Evolutionary conservation across 2,888 invertebrate species (phyloP).

Genomic region (Maniola hyperantus): DNA sequence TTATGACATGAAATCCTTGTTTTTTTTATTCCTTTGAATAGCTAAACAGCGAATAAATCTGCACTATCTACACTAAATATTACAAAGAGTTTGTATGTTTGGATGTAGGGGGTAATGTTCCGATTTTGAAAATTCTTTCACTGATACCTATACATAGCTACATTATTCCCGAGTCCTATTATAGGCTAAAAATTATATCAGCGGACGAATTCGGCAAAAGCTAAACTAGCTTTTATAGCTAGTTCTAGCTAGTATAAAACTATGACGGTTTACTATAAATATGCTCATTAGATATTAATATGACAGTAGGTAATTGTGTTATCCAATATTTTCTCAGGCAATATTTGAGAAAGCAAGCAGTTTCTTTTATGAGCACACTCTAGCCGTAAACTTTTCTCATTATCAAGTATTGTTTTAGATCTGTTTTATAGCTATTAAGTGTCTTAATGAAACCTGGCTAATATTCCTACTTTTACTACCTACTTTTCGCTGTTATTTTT

Average conservation of each 20-base stretch:
- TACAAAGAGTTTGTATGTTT: no score
- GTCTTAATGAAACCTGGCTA: slow-evolving; percentile 9
- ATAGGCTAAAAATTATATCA: no score
- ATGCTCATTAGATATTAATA: not conserved
- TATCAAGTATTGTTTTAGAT: slow-evolving; percentile 10
- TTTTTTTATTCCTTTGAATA: not conserved
- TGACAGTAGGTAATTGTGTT: not conserved
- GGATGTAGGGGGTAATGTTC: no score
- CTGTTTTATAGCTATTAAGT: slow-evolving; percentile 10
- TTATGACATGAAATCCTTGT: not conserved
- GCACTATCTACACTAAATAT: no score
- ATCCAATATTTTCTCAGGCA: slow-evolving; percentile 7
- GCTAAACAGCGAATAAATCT: not conserved
- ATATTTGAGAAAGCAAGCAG: slow-evolving; percentile 14
- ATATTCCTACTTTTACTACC: slow-evolving; percentile 3
- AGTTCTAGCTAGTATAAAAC: not conserved
- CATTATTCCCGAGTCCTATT: no score
- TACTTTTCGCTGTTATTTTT: not conserved
- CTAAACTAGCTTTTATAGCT: no score
- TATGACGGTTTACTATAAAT: not conserved
- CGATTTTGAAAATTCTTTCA: no score
- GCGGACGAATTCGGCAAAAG: no score
- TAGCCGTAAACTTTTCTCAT: slow-evolving; percentile 16
- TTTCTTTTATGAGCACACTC: slow-evolving; percentile 6
- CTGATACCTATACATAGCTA: no score